phyloP scores from a whole-genome alignment of 2,797 vertebrate genomes.

The Heliangelus exortis region DNA sequence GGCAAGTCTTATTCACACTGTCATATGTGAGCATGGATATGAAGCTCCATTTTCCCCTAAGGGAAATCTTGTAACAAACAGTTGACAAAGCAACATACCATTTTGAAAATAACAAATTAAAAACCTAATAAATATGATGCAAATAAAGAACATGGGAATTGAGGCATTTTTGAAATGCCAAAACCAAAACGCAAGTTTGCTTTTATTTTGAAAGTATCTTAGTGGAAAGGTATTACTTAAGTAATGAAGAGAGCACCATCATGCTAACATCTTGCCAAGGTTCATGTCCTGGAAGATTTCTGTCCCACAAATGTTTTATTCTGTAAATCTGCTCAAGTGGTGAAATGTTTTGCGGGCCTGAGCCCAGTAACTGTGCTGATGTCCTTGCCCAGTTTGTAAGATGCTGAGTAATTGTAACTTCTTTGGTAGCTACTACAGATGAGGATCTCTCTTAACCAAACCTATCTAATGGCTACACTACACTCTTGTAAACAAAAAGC shows the following conservation, averaged over 20 bases:
- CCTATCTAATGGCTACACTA: not conserved
- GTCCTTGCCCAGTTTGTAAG: not conserved
- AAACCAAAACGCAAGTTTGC: slow-evolving; percentile 10
- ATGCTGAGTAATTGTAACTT: not conserved
- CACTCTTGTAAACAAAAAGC: not conserved
- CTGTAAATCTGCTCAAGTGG: not conserved
- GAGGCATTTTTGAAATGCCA: not conserved
- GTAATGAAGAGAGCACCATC: not conserved
- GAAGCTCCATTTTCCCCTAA: slow-evolving; percentile 53
- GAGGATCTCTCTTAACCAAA: not conserved
- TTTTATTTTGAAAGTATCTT: not conserved
- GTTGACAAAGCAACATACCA: slow-evolving; percentile 47
- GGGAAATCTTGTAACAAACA: slow-evolving; percentile 59
- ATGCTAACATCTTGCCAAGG: not conserved
- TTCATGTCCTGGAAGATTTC: not conserved
- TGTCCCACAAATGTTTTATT: not conserved
- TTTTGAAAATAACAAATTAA: slow-evolving; percentile 48
- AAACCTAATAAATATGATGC: slow-evolving; percentile 57
- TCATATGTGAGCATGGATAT: slow-evolving; percentile 6
- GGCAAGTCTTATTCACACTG: slow-evolving; percentile 32
- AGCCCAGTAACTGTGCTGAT: not conserved
- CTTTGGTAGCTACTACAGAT: rapidly evolving
- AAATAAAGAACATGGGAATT: slow-evolving; percentile 13
- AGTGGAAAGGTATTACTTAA: not conserved
- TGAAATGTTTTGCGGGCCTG: not conserved